Base-by-base conservation (phyloP, 2,888 invertebrate genomes). In the Bombylius major region DNA sequence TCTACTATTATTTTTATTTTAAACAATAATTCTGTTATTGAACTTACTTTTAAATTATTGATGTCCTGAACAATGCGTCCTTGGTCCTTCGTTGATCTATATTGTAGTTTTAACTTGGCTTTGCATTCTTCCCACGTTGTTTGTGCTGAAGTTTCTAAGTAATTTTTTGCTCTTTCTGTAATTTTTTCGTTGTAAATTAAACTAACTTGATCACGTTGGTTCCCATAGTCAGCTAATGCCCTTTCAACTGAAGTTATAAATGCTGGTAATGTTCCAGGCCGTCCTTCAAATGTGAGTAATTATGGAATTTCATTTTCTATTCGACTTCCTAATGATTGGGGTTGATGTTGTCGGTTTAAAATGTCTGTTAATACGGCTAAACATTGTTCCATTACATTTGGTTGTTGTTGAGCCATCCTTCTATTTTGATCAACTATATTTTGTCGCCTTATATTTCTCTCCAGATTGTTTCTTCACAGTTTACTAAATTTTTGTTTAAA, bases 31-130 rank as follows among this genome's bases (percentile, higher is more conserved):
- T 55, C 47, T 32, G 7, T 31, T 11, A 55, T 44, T 13, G 51
- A 42, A 51, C 32, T 48, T 55, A 55, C 44, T 39, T 53, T 50
- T 11, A 53, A 44, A 31, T 47, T 39, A 14, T 56, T 56, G 2
- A 53, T 56, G 33, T 50, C 32, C 32, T 23, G 53, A 5, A 36
- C 12, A 45, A 56, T 46, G 14, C 23, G 50, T 1, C 13, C 34
- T 11, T 31, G 52, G 36, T 49, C 52, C 42, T 57, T 57, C 12
- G 51, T 47, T 48, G 47, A 47, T 47, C 51, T 50, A n/a, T 50
- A 56, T 8, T 56, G 53, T 42, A 51, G 44, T 47, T 57, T 57
- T n/a, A 54, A 34, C 45, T 57, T 47, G 5, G 50, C 39, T 34
- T 54, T 57, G 32, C 54, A 57, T 48, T 57, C 34, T 3, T 47